Evolutionary conservation across 2,113 vertebrate species (phyloP), one percentile per base, ranked within the genome.

Genomic region (Rhinogobius similis): DNA sequence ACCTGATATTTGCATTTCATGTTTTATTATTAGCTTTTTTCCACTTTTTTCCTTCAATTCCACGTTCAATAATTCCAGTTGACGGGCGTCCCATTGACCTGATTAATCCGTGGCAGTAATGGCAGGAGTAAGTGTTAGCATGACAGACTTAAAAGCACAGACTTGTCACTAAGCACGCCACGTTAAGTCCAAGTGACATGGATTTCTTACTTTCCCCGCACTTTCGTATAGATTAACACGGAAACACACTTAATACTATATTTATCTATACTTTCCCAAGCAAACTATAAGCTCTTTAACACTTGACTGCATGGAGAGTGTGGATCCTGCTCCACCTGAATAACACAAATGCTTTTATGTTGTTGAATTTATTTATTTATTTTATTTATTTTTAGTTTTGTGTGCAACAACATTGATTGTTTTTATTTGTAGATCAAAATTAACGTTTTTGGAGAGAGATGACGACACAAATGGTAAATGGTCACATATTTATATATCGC

Each of bases 41-140:
- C 70, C 73, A 65, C 64, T 4, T 68, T 48, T 21, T 52, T 55
- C 64, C 58, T 58, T 6, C 58, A 53, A 59, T 44, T 4, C 56
- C 73, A 39, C 26, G n/a, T 27, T 26, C 0, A 74, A 36, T 74
- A 69, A 78, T 75, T 84, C 62, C 50, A 46, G 61, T 65, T 58
- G 69, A 80, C 70, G 73, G n/a, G n/a, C n/a, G 83, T 80, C 79
- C 43, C 72, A 66, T 62, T 78, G 82, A 88, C 84, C 84, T 80
- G 80, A 76, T 85, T 84, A 82, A 62, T 43, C 52, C 3, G 10
- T 70, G 68, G 10, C 73, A 66, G 65, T 70, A 61, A 68, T 44
- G 62, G 61, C n/a, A 63, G 24, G 14, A 2, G 50, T 10, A 65
- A 58, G 50, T 67, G 46, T 78, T 14, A 68, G 16, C 63, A 44